Evolutionary conservation across 2,113 vertebrate genomes (phyloP).

Genomic region (Lepidothrix coronata): DNA sequence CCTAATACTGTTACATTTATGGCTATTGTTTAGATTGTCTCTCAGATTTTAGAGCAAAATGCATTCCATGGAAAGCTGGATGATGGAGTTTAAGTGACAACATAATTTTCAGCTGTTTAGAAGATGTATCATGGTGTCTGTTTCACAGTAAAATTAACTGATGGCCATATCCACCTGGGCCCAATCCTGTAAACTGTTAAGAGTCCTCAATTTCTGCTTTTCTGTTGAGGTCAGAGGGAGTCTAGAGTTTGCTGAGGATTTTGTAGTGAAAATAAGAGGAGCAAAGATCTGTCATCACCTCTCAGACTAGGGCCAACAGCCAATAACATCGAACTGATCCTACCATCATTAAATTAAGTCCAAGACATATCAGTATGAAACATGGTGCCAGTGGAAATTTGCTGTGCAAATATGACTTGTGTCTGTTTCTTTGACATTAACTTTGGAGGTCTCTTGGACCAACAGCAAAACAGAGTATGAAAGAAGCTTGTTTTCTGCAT

Average conservation of each 20-base stretch:
- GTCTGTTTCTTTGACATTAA: neutral
- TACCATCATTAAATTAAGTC: neutral
- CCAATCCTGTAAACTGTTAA: neutral
- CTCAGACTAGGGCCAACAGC: neutral
- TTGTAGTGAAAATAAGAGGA: neutral
- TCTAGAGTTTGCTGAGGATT: neutral
- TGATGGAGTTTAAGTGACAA: constrained; percentile 46
- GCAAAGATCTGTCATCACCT: neutral
- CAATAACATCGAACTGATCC: neutral
- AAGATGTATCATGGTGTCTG: neutral
- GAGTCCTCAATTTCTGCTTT: neutral
- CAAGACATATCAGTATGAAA: neutral
- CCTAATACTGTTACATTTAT: neutral
- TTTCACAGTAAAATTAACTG: constrained; percentile 58
- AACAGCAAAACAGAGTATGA: neutral
- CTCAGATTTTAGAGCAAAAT: constrained; percentile 37
- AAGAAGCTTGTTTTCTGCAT: neutral
- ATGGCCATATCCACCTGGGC: neutral
- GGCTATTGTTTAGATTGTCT: neutral
- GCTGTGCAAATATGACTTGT: neutral
- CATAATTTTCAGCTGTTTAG: constrained; percentile 59
- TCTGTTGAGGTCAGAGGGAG: neutral
- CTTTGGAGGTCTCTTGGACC: neutral
- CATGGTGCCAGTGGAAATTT: neutral
- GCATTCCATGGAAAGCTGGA: constrained; percentile 41